These are phyloP conservation scores for Drosophila subobscura DNA, from an alignment of 1,140 invertebrate species.

Conservation along the genomic window DNA sequence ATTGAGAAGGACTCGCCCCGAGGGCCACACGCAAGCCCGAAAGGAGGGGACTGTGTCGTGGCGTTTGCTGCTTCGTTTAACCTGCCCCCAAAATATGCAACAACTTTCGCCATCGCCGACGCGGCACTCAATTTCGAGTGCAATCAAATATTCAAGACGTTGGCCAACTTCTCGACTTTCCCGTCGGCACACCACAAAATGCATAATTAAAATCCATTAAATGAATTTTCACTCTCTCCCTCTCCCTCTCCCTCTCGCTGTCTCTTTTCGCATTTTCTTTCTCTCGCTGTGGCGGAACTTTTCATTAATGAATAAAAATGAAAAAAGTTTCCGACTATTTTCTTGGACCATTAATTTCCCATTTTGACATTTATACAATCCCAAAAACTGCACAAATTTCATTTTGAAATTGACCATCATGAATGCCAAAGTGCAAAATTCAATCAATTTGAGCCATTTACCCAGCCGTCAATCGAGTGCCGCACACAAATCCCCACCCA, in stretches of 20 bases:
- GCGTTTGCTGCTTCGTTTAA: slow-evolving; percentile 70
- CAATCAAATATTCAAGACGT: slow-evolving; percentile 74
- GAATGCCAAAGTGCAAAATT: slow-evolving; percentile 79
- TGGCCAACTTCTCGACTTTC: slow-evolving; percentile 52
- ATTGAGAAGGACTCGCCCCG: slow-evolving; percentile 43
- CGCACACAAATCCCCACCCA: slow-evolving; percentile 32
- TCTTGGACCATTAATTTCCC: slow-evolving; percentile 53
- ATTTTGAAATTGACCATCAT: slow-evolving; percentile 70
- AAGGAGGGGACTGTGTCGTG: background rate
- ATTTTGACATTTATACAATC: slow-evolving; percentile 49
- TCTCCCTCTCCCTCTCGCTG: slow-evolving; percentile 49
- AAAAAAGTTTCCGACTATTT: slow-evolving; percentile 47
- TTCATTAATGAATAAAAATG: slow-evolving; percentile 52
- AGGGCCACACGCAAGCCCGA: slow-evolving; percentile 1
- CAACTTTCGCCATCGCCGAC: slow-evolving; percentile 67
- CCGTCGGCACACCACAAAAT: slow-evolving; percentile 43
- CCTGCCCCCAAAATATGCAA: slow-evolving; percentile 68
- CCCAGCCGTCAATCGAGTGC: slow-evolving; percentile 54
- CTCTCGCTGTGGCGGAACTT: slow-evolving; percentile 23
- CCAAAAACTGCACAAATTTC: slow-evolving; percentile 65
- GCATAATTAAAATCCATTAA: slow-evolving; percentile 82
- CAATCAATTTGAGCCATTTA: slow-evolving; percentile 81
- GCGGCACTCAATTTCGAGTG: slow-evolving; percentile 53
- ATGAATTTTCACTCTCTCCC: slow-evolving; percentile 55
- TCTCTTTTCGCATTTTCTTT: background rate